A percentile compares a stretch with the other conserved stretches of the same genome.
These are phyloP conservation scores for Drosophila watanabei DNA, from an alignment of 1,140 invertebrate species.

Conservation along the genomic window DNA sequence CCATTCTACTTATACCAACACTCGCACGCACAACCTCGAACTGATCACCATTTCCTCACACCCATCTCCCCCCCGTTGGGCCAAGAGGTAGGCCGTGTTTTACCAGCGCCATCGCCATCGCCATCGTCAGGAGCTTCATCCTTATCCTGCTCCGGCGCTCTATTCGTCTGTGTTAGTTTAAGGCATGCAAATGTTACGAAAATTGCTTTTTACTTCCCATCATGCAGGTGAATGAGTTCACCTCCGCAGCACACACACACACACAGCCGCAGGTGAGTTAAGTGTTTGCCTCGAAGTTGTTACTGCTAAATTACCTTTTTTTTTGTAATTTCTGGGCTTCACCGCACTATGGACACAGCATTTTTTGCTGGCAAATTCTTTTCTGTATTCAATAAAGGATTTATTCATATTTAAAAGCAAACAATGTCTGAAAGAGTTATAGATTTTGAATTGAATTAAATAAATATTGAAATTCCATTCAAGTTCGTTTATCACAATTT, in stretches of 20 bases:
- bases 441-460: slow-evolving; percentile 1
- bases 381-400: neutral
- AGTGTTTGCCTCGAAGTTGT: slow-evolving; percentile 78
- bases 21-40: slow-evolving; percentile 28
- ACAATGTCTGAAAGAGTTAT: neutral
- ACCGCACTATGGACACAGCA: slow-evolving; percentile 31
- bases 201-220: slow-evolving; percentile 79
- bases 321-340: slow-evolving; percentile 65
- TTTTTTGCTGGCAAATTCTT: neutral
- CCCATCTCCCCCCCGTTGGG: neutral
- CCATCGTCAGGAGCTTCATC: slow-evolving; percentile 29
- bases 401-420: slow-evolving; percentile 4
- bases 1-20: slow-evolving; percentile 70
- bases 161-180: slow-evolving; percentile 71
- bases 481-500: neutral
- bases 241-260: slow-evolving; percentile 23
- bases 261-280: slow-evolving; percentile 62
- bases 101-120: slow-evolving; percentile 29
- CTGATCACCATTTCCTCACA: neutral
- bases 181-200: slow-evolving; percentile 82
- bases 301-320: slow-evolving; percentile 79
- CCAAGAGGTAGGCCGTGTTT: slow-evolving; percentile 71
- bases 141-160: slow-evolving; percentile 41
- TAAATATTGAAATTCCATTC: slow-evolving; percentile 17
- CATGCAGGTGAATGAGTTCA: slow-evolving; percentile 73